These are phyloP conservation scores for Trichechus manatus DNA, from an alignment of 2,113 vertebrate genomes.

Conservation along the genomic window DNA sequence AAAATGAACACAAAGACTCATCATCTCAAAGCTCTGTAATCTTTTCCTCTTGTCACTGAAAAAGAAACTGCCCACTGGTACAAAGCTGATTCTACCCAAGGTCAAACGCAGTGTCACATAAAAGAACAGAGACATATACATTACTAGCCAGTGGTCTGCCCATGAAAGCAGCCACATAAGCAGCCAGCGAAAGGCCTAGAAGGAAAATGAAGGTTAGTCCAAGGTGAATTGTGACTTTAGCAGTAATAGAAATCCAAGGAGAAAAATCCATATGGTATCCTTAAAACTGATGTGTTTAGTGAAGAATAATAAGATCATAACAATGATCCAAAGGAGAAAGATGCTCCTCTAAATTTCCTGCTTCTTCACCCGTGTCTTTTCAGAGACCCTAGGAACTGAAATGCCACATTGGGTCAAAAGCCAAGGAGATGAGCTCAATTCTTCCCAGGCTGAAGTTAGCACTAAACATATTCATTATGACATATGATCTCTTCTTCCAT, in stretches of 20 bases:
- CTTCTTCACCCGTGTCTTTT: neutral
- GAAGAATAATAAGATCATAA: neutral
- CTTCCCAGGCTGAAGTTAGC: neutral
- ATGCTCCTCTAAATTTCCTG: neutral
- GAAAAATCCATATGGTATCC: neutral
- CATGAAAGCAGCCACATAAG: neutral
- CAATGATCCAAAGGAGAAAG: neutral
- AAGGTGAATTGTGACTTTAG: neutral
- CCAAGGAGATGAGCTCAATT: neutral
- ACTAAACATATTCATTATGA: neutral
- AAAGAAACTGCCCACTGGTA: constrained; percentile 12
- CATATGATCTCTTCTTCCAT: neutral
- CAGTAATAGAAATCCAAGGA: neutral
- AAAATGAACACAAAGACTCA: constrained; percentile 67
- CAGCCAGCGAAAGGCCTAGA: neutral
- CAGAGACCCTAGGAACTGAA: neutral
- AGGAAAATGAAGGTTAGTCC: neutral
- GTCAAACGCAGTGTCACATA: constrained; percentile 15
- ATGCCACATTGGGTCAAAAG: neutral
- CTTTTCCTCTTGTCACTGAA: constrained; percentile 63
- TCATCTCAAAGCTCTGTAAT: constrained; percentile 59
- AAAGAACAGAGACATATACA: neutral
- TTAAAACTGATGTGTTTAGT: constrained; percentile 35
- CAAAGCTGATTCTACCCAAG: neutral
- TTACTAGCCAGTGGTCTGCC: neutral